Evolutionary conservation across 1,140 invertebrate species (phyloP), one percentile per base, ranked within the genome.

Genomic region (Panulirus ornatus): DNA sequence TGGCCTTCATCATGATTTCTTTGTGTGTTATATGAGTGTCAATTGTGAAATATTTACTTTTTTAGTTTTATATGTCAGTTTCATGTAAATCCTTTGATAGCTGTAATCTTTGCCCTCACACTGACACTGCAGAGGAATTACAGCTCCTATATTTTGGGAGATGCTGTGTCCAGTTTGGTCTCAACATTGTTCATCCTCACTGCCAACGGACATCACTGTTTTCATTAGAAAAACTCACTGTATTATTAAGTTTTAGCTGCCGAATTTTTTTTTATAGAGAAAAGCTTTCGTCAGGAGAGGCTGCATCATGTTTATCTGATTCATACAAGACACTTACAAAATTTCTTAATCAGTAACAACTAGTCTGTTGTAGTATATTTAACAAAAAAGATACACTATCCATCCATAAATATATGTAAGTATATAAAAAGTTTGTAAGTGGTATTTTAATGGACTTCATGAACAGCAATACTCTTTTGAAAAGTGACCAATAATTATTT

Each of bases 141-240:
- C 14, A 27, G 16, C 30, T 30, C 51, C 36, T 36, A 42, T n/a
- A 47, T 6, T 6, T 19, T 19, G 54, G 47, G 54, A 70, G 75
- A 66, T 79, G 85, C 54, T 19, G 47, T 88, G 76, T 34, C 85
- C 76, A 79, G 76, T 42, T 79, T 34, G 85, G 75, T 75, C 75
- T 47, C 40, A 79, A 40, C 36, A 40, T 79, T 88, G 85, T 88
- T 88, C 76, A 38, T 66, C 76, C 54, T 88, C 85, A 88, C 85
- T 88, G 85, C 85, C 85, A 88, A 71, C 79, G 85, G 85, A 88
- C 76, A 88, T 79, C 76, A 34, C 70, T 34, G 51, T 19, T 47
- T 9, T 47, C 44, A 75, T 36, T 34, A 38, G 1, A 71, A 30
- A 85, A 73, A 47, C 66, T 51, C 70, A 85, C 44, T 34, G 30